phyloP scores from a whole-genome alignment of 2,113 vertebrate genomes.

The Symphodus melops region DNA sequence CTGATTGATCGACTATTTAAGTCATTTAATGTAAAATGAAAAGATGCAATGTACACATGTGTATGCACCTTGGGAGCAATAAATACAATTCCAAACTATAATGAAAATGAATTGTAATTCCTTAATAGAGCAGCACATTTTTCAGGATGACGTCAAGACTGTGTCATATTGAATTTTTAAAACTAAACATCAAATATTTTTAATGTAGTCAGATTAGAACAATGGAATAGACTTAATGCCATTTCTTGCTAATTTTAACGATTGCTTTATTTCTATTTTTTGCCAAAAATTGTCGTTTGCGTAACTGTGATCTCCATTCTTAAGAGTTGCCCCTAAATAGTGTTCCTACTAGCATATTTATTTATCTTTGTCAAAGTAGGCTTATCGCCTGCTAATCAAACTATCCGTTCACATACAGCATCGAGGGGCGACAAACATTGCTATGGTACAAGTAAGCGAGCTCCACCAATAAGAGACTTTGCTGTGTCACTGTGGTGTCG shows the following conservation, averaged over 20 bases:
- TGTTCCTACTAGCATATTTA: not conserved
- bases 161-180: too few species aligned
- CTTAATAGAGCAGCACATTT: too few species aligned
- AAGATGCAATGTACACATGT: not conserved
- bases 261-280: not conserved
- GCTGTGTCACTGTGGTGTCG: too few species aligned
- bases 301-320: not conserved
- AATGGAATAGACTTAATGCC: not conserved
- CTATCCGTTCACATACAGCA: too few species aligned
- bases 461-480: too few species aligned
- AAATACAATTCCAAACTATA: too few species aligned
- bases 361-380: slow-evolving; percentile 19
- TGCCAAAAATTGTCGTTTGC: not conserved
- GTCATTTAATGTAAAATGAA: not conserved
- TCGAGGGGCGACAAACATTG: too few species aligned
- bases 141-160: too few species aligned
- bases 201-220: not conserved
- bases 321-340: not conserved
- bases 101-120: too few species aligned
- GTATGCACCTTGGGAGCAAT: not conserved
- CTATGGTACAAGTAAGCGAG: too few species aligned
- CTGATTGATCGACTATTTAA: too few species aligned
- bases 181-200: too few species aligned
- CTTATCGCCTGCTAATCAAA: not conserved
- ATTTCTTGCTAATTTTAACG: not conserved